Evolutionary conservation across 1,140 invertebrate species (phyloP).

Genomic region (Hydropsyche tenuis): DNA sequence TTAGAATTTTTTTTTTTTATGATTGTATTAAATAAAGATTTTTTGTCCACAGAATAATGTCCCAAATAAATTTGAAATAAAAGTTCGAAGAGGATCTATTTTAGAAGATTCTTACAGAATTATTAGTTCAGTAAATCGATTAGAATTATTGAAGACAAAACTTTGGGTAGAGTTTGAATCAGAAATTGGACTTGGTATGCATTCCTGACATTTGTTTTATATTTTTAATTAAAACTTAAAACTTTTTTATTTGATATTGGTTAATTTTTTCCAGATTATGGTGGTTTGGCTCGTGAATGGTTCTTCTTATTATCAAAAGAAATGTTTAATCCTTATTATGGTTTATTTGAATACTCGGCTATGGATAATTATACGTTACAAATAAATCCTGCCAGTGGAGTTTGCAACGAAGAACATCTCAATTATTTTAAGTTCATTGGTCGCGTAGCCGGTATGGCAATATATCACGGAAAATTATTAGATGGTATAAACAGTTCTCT

Average conservation of each 20-base stretch:
- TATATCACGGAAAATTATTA: slow-evolving; percentile 96
- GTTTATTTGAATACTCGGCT: slow-evolving; percentile 98
- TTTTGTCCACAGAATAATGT: slow-evolving; percentile 80
- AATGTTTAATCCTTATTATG: slow-evolving; percentile 99
- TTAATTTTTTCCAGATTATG: slow-evolving; percentile 78
- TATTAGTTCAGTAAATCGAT: slow-evolving; percentile 82
- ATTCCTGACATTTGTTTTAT: neutral
- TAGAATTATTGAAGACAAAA: slow-evolving; percentile 94
- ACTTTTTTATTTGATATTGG: neutral
- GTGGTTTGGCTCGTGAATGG: slow-evolving; percentile 96
- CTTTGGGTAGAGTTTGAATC: slow-evolving; percentile 99
- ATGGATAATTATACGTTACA: slow-evolving; percentile 99
- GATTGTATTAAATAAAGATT: slow-evolving; percentile 25
- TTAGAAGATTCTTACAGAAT: slow-evolving; percentile 95
- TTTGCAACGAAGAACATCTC: slow-evolving; percentile 97
- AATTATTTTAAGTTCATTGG: slow-evolving; percentile 99
- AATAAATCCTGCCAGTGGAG: slow-evolving; percentile 96
- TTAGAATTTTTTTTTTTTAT: slow-evolving; percentile 17
- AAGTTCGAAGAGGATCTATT: slow-evolving; percentile 86
- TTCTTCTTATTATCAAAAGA: slow-evolving; percentile 98
- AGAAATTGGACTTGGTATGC: slow-evolving; percentile 82
- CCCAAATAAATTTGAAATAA: slow-evolving; percentile 98
- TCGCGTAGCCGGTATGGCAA: slow-evolving; percentile 96
- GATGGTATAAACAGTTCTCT: slow-evolving; percentile 79
- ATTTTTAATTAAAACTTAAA: neutral